A percentile compares a stretch with the other conserved stretches of the same genome.
Evolutionary conservation across 2,797 vertebrate genomes (phyloP).

Genomic region (Arremon aurantiirostris): DNA sequence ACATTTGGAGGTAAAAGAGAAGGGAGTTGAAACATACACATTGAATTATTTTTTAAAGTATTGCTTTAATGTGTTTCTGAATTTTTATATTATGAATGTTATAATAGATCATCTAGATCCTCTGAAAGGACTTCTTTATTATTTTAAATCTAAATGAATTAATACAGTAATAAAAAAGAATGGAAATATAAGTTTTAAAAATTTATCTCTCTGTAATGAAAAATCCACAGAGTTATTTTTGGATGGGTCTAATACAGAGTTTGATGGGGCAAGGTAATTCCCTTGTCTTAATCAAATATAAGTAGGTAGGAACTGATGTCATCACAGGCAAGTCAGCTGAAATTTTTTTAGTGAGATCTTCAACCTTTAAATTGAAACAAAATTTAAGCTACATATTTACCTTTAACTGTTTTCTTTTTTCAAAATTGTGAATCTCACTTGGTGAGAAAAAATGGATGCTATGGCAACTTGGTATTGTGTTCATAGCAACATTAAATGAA

Average conservation of each 20-base stretch:
- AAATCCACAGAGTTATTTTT: conserved; percentile 25
- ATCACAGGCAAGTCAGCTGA: not conserved
- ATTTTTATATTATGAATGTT: conserved; percentile 23
- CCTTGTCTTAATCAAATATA: not conserved
- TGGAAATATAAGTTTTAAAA: not conserved
- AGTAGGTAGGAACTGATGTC: not conserved
- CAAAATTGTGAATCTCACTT: not conserved
- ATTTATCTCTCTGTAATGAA: not conserved
- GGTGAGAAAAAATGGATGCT: not conserved
- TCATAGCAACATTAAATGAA: not conserved
- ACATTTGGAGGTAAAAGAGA: not conserved
- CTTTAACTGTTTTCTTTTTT: not conserved
- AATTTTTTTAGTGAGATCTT: not conserved
- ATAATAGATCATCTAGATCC: conserved; percentile 15
- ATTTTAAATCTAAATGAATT: conserved; percentile 48
- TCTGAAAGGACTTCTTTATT: conserved; percentile 43
- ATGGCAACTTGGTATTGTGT: not conserved
- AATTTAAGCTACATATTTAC: not conserved
- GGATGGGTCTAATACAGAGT: not conserved
- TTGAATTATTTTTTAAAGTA: not conserved
- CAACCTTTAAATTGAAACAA: not conserved
- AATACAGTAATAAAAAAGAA: conserved; percentile 40
- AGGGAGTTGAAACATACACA: not conserved
- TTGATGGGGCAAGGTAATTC: not conserved
- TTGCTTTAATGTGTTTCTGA: not conserved